Evolutionary conservation across 2,113 vertebrate species (phyloP).

Genomic region (Pagrus major): DNA sequence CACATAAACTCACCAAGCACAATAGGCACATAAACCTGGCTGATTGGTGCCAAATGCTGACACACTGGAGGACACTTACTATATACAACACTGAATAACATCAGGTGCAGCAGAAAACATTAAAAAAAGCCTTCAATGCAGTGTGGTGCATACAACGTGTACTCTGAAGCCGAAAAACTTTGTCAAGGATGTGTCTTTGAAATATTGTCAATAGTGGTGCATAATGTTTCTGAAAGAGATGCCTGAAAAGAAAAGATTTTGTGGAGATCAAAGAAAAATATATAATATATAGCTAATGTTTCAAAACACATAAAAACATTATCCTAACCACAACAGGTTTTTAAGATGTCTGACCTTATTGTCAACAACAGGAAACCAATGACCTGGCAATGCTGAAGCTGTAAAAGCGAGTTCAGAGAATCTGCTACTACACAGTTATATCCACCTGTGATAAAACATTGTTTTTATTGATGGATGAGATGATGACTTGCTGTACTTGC

Average conservation of each 20-base stretch:
- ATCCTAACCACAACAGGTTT: no score
- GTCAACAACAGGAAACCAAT: background rate
- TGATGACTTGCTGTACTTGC: background rate
- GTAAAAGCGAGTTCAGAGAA: background rate
- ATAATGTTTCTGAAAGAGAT: background rate
- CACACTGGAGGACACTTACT: slow-evolving; percentile 12
- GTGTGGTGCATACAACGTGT: background rate
- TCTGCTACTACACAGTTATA: background rate
- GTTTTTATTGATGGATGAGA: background rate
- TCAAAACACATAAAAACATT: background rate
- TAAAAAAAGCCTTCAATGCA: background rate
- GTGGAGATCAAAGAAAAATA: background rate
- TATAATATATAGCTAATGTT: no score
- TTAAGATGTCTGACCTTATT: no score
- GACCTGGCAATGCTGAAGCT: background rate
- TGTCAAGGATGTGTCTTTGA: background rate
- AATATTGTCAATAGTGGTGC: background rate
- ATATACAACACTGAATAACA: slow-evolving; percentile 4
- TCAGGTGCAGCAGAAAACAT: background rate
- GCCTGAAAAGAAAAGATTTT: background rate
- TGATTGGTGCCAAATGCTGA: slow-evolving; percentile 32
- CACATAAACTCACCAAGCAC: background rate
- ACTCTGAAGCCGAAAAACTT: background rate
- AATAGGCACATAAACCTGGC: slow-evolving; percentile 14
- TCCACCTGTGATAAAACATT: background rate